These are phyloP conservation scores for Diploscapter pachys DNA, from an alignment of 1,140 invertebrate genomes.

Conservation along the genomic window DNA sequence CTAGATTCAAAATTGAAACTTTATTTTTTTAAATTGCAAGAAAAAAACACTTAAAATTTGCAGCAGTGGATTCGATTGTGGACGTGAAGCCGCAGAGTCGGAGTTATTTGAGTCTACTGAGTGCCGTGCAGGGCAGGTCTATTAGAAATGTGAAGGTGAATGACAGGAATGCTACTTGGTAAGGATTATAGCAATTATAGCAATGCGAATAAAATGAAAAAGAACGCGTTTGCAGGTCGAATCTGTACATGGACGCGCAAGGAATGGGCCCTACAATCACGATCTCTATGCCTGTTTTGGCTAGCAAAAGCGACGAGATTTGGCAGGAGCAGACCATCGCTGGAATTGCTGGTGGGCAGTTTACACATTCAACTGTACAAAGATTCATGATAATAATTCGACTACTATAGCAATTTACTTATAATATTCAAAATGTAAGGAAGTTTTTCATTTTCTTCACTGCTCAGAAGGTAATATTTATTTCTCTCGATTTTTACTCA, in stretches of 20 bases:
- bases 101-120: conserved; percentile 40
- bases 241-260: conserved; percentile 56
- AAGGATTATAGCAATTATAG: too few species aligned
- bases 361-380: too few species aligned
- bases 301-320: conserved; percentile 16
- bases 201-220: too few species aligned
- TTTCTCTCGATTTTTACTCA: too few species aligned
- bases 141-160: conserved; percentile 22
- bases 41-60: background rate
- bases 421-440: too few species aligned
- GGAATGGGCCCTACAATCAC: conserved; percentile 45
- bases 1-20: too few species aligned
- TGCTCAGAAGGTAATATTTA: too few species aligned
- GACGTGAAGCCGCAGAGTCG: conserved; percentile 52
- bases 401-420: too few species aligned
- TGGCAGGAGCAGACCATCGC: conserved; percentile 30
- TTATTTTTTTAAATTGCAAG: too few species aligned
- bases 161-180: conserved; percentile 22
- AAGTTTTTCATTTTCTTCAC: too few species aligned
- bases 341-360: conserved; percentile 43
- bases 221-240: conserved; percentile 13
- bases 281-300: conserved; percentile 51
- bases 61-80: conserved; percentile 48
- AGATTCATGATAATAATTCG: too few species aligned
- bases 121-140: conserved; percentile 27